These are phyloP conservation scores for Lemur catta DNA, from an alignment of 2,797 vertebrate species.

Conservation along the genomic window DNA sequence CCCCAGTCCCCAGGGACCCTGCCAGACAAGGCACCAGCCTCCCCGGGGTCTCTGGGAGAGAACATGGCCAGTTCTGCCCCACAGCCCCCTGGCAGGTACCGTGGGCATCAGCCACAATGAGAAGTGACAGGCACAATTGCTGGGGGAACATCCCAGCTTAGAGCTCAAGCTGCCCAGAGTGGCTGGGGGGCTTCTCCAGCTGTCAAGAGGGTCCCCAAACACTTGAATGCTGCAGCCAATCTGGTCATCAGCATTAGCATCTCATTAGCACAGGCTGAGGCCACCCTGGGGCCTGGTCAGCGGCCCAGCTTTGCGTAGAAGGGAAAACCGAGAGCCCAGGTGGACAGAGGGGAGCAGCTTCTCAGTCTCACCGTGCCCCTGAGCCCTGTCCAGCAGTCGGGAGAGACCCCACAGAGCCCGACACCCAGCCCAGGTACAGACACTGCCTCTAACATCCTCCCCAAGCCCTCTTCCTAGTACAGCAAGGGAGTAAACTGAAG, in stretches of 20 bases:
- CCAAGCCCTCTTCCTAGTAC: rapidly evolving
- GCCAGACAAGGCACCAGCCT: background rate
- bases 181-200: slow-evolving; percentile 56
- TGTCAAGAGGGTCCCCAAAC: slow-evolving; percentile 67
- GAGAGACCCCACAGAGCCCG: background rate
- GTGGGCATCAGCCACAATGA: slow-evolving; percentile 40
- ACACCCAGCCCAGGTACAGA: background rate
- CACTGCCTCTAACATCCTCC: background rate
- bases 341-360: background rate
- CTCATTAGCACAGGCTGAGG: slow-evolving; percentile 62
- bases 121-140: slow-evolving; percentile 66
- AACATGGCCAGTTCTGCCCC: background rate
- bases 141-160: slow-evolving; percentile 48
- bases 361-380: background rate
- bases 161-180: slow-evolving; percentile 49
- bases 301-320: slow-evolving; percentile 6
- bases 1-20: background rate
- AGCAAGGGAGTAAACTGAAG: background rate
- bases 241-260: slow-evolving; percentile 67
- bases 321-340: background rate
- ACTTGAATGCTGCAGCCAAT: slow-evolving; percentile 56
- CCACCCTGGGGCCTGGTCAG: slow-evolving; percentile 29
- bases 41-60: background rate
- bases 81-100: background rate
- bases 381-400: background rate